Evolutionary conservation across 2,113 vertebrate species (phyloP), one percentile per base, ranked within the genome.

Genomic region (Pelmatolapia mariae): DNA sequence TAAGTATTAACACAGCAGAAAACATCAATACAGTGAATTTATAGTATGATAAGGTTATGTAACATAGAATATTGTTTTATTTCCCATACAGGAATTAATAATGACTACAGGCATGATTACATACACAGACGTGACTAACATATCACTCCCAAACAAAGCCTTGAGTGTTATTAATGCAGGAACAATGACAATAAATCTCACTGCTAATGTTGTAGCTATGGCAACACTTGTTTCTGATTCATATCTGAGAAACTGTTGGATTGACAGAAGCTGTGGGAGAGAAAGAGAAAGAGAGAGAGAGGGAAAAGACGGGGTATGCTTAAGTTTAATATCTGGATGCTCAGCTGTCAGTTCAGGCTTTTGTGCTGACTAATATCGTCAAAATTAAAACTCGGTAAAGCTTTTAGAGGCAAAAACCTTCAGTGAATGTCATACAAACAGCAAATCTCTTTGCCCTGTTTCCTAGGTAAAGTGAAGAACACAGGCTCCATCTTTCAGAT

Each of bases 401-500:
- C 13, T 80, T 86, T 81, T n/a, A 79, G n/a, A 84, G 45, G 73
- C 50, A 73, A 50, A 78, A 52, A 78, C 43, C 43, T 18, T 54
- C n/a, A 5, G 36, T 8, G 7, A 36, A 57, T 78, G 73, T 31
- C 11, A 76, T 36, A 10, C 56, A 16, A 87, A 81, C 53, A 50
- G 22, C 4, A 66, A 12, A 85, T 84, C 10, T 83, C 22, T 81
- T 81, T 13, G 57, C 47, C 52, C 81, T 86, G 80, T 92, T 90
- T 89, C 76, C 12, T 40, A 96, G 94, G 93, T 54, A 95, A 94
- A 84, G 92, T 91, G 82, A 89, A 91, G 90, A 59, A 89, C 26
- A 86, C 90, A 3, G 88, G 43, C 57, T 87, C 93, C 56, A 87
- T 95, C 57, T 89, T 92, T 81, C 92, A 93, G 92, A 96, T 97